phyloP scores from a whole-genome alignment of 2,797 vertebrate species.

The Bradypodion ventrale region DNA sequence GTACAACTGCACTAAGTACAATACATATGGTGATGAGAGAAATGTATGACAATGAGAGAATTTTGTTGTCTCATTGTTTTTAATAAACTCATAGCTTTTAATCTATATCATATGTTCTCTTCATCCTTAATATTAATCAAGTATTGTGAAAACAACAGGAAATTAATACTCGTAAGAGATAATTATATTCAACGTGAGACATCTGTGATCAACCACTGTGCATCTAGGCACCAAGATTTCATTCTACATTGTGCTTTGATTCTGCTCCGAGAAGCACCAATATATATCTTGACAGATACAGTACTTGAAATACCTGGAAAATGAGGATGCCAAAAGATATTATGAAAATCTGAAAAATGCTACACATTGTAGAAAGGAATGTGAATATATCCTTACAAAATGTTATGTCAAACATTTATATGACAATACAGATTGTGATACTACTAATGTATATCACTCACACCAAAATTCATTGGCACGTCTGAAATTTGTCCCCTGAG shows the following conservation, averaged over 20 bases:
- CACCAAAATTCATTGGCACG: not conserved
- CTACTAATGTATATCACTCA: constrained; percentile 30
- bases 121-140: constrained; percentile 1
- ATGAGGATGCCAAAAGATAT: constrained; percentile 44
- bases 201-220: constrained; percentile 24
- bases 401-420: constrained; percentile 6
- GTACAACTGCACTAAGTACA: not conserved
- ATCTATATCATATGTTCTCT: not conserved
- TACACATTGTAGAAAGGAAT: constrained; percentile 33
- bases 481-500: not conserved
- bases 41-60: not conserved
- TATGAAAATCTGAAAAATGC: constrained; percentile 10
- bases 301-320: constrained; percentile 35
- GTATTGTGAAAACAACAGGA: not conserved
- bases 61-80: not conserved
- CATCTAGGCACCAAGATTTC: constrained; percentile 54
- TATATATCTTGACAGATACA: constrained; percentile 40
- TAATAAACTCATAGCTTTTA: not conserved
- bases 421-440: constrained; percentile 15
- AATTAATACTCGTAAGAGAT: constrained; percentile 1
- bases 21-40: too few species aligned
- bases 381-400: constrained; percentile 40
- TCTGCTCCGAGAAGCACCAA: constrained; percentile 34
- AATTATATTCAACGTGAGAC: not conserved
- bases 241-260: constrained; percentile 49